Evolutionary conservation across 2,888 invertebrate genomes (phyloP), one percentile per base, ranked within the genome.

Genomic region (Cosmia pyralina): DNA sequence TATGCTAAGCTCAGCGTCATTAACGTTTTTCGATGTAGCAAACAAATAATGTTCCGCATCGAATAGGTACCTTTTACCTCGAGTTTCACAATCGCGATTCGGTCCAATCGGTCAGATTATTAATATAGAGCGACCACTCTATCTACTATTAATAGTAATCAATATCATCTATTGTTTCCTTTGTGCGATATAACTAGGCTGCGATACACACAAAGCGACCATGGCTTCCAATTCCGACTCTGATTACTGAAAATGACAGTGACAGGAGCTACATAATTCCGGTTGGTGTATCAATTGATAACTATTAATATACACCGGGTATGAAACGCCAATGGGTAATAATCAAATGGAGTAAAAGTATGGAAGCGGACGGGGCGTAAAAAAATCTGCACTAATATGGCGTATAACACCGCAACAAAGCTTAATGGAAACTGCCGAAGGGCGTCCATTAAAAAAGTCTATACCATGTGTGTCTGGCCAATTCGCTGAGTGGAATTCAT

Each of bases 111-210:
- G 72, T 55, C 75, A 68, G 64, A 62, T 80, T 83, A 77, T 83
- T 72, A 83, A 83, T 75, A 82, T 75, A 70, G 46, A 72, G 68
- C 59, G 69, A 50, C 72, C 53, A 59, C 71, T 67, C 75, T 44
- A 63, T 59, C 72, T 67, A 50, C 58, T 71, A 75, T 77, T 84
- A 79, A 72, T 76, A 71, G 59, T 62, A 69, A 77, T 75, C 77
- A 71, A 75, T 77, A 75, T 63, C 50, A n/a, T 50, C 73, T 65
- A 80, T 80, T 75, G 80, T 75, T 80, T 77, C 28, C 57, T 72
- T 82, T 70, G 75, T 60, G 59, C 38, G 60, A 52, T 55, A 58
- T 50, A 69, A 41, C 19, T 62, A 60, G 19, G 48, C 64, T 50
- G n/a, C 53, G 58, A 72, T 50, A 60, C 64, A 58, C 41, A 64